Evolutionary conservation across 2,888 invertebrate genomes (phyloP), one percentile per base, ranked within the genome.

Genomic region (Plagodis pulveraria): DNA sequence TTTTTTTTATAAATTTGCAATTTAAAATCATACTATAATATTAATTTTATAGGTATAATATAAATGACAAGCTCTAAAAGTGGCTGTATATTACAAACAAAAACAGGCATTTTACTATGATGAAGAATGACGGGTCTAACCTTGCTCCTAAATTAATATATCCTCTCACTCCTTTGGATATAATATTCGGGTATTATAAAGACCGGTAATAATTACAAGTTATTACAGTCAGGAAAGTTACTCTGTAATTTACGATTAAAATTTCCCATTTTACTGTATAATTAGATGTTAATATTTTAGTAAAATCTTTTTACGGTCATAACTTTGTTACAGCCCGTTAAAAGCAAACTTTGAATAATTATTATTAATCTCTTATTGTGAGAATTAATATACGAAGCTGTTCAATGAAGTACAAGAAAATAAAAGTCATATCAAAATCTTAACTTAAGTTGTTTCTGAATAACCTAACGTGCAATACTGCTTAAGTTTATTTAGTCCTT

Each of bases 71-170:
- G 40, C 43, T 38, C 0, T 11, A 6, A 50, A 60, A 64, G 54
- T 65, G 52, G 62, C 12, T 53, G 50, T 62, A 52, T 57, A 58
- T 72, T 58, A 58, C 64, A 69, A 40, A 10, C 8, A 68, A 63
- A 66, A 66, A 56, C 36, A 48, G 59, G 47, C 58, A 56, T 53
- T 58, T 46, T 52, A 60, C 62, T 63, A 56, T 50, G 63, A 56
- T 66, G 65, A 72, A 66, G 54, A 66, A 58, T 62, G 57, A 60
- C 49, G 58, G 57, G 43, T 48, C 32, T 51, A 52, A 60, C 52
- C 62, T 63, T 51, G 49, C 56, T 5, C 50, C 44, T 61, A 63
- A 63, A 65, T 66, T 62, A 62, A 65, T 66, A 62, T 64, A 49
- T 58, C 12, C 55, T 52, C 57, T 63, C 46, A 50, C 60, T 61